Evolutionary conservation across 2,888 invertebrate genomes (phyloP).

Genomic region (Lathronympha strigana): DNA sequence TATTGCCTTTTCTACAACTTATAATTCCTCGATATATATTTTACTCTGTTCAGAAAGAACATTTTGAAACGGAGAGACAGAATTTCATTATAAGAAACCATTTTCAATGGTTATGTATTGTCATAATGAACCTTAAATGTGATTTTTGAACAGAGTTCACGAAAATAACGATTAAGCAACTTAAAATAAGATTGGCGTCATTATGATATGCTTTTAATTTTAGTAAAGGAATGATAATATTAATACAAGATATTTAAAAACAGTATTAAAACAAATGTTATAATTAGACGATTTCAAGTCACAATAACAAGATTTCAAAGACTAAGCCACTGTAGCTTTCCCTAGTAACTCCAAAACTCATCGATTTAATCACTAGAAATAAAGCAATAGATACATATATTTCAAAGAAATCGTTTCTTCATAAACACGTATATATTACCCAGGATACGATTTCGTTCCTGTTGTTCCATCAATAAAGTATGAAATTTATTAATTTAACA

Average conservation of each 20-base stretch:
- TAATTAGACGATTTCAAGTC: constrained; percentile 4
- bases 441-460: constrained; percentile 2
- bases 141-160: constrained; percentile 60
- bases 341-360: constrained; percentile 12
- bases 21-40: constrained; percentile 58
- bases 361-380: constrained; percentile 14
- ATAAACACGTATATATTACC: constrained; percentile 12
- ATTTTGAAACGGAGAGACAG: constrained; percentile 40
- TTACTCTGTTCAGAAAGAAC: constrained; percentile 57
- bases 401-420: constrained; percentile 4
- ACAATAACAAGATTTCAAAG: constrained; percentile 28
- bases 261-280: constrained; percentile 47
- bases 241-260: constrained; percentile 40
- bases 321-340: constrained; percentile 17
- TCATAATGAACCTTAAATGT: constrained; percentile 28
- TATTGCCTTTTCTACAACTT: constrained; percentile 72
- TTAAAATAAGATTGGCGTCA: constrained; percentile 63
- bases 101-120: constrained; percentile 40
- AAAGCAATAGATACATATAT: constrained; percentile 8
- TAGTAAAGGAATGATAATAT: constrained; percentile 69
- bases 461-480: constrained; percentile 7
- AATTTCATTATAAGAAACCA: constrained; percentile 25
- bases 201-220: constrained; percentile 74
- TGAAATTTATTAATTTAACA: constrained; percentile 20
- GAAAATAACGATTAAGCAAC: constrained; percentile 57